Conservation (phyloP, 2,888 invertebrate species). For the Aromia moschata region DNA sequence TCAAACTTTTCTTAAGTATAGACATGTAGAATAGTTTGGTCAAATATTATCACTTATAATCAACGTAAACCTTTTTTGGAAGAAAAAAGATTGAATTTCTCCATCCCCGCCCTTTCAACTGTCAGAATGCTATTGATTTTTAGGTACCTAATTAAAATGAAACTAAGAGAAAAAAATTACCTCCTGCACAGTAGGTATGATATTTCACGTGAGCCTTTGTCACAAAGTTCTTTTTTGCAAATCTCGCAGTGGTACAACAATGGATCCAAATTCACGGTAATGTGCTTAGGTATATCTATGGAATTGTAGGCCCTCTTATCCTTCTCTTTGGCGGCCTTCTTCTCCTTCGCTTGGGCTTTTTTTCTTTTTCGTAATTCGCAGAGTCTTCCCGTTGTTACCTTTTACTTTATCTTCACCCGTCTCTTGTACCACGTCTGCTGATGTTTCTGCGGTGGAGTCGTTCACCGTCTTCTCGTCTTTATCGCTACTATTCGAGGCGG, state of each 20-base stretch:
- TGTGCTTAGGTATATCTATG: constrained; percentile 52
- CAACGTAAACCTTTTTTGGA: too few relatives aligned
- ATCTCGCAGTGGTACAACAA: constrained; percentile 71
- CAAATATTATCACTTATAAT: too few relatives aligned
- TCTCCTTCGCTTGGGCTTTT: constrained; percentile 19
- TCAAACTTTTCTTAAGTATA: too few relatives aligned
- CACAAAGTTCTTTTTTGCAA: constrained; percentile 74
- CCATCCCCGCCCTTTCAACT: too few relatives aligned
- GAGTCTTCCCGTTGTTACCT: not conserved
- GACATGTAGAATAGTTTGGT: too few relatives aligned
- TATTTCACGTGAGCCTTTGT: constrained; percentile 74
- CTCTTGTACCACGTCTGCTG: constrained; percentile 1
- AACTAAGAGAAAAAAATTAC: constrained; percentile 45
- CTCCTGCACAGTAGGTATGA: constrained; percentile 71
- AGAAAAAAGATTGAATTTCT: too few relatives aligned
- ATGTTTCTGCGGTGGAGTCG: not conserved
- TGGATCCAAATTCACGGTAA: constrained; percentile 61
- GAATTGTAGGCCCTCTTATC: constrained; percentile 25
- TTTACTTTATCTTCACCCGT: not conserved
- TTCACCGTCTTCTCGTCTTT: constrained; percentile 12
- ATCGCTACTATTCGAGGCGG: constrained; percentile 20
- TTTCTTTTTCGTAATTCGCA: constrained; percentile 14
- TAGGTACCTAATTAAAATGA: too few relatives aligned
- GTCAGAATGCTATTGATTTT: not conserved
- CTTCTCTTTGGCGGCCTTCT: constrained; percentile 8